Evolutionary conservation across 1,140 invertebrate species (phyloP).

Genomic region (Diorhabda carinulata): DNA sequence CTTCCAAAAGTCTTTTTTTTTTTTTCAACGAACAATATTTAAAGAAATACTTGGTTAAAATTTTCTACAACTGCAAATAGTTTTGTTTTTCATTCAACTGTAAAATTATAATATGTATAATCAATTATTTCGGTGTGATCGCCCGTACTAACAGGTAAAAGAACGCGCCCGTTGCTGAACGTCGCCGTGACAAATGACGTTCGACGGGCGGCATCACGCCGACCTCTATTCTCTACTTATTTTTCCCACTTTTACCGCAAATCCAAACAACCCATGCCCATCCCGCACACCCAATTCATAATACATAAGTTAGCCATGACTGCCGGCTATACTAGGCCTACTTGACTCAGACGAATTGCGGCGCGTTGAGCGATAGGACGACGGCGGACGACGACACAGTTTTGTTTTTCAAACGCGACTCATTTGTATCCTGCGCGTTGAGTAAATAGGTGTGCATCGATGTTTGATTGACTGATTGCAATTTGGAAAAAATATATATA

Average conservation of each 20-base stretch:
- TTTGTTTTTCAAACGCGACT: constrained; percentile 20
- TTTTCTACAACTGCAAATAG: too few species aligned
- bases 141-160: constrained; percentile 12
- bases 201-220: constrained; percentile 14
- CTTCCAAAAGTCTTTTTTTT: too few species aligned
- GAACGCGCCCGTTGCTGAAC: constrained; percentile 5
- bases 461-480: not conserved
- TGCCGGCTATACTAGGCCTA: constrained; percentile 18
- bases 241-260: not conserved
- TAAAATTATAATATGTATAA: too few species aligned
- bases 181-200: constrained; percentile 10
- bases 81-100: too few species aligned
- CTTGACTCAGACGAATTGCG: constrained; percentile 37
- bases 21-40: too few species aligned
- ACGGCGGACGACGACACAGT: constrained; percentile 21
- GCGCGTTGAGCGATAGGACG: constrained; percentile 27
- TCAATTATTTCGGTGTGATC: not conserved
- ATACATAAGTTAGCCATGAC: constrained; percentile 18
- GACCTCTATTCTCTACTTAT: not conserved
- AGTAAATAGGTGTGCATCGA: not conserved
- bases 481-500: not conserved
- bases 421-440: constrained; percentile 3
- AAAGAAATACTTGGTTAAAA: too few species aligned
- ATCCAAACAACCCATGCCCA: constrained; percentile 7
- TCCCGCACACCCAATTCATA: constrained; percentile 33